These are phyloP conservation scores for Lophotis ruficrista DNA, from an alignment of 2,113 vertebrate species.

Conservation along the genomic window DNA sequence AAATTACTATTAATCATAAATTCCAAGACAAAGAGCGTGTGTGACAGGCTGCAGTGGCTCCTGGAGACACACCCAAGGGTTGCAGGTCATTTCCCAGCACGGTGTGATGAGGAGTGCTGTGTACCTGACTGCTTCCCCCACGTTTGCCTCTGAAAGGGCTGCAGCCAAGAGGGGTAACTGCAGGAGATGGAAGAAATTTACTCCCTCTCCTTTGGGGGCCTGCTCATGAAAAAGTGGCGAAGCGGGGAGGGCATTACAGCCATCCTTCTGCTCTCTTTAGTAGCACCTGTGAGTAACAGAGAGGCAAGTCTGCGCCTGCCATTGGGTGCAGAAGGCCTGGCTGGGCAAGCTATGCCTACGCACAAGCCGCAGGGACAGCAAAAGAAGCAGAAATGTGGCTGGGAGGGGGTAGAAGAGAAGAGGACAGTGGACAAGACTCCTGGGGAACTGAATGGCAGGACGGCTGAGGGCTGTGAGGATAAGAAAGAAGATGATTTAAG, in stretches of 20 bases:
- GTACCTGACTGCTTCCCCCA: background rate
- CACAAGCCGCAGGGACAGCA: background rate
- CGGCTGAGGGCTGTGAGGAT: background rate
- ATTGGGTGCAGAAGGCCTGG: background rate
- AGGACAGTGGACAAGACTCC: background rate
- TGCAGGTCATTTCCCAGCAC: background rate
- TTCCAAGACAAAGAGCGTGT: background rate
- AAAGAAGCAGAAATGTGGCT: background rate
- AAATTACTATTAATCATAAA: background rate
- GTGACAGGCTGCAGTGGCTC: background rate
- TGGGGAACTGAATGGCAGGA: background rate
- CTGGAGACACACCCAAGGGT: background rate
- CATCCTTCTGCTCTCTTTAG: background rate
- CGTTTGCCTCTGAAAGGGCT: background rate
- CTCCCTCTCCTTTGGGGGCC: background rate
- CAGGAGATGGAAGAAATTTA: fast-evolving
- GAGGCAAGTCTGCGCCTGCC: background rate
- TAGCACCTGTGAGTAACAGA: background rate
- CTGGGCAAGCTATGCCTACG: background rate
- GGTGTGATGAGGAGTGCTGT: background rate
- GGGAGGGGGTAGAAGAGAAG: background rate
- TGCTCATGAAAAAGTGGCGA: fast-evolving
- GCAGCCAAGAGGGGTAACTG: background rate
- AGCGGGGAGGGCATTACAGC: background rate
- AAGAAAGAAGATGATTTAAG: background rate